These are phyloP conservation scores for Oreohelix idahoensis DNA, from an alignment of 1,140 invertebrate genomes.

Conservation along the genomic window DNA sequence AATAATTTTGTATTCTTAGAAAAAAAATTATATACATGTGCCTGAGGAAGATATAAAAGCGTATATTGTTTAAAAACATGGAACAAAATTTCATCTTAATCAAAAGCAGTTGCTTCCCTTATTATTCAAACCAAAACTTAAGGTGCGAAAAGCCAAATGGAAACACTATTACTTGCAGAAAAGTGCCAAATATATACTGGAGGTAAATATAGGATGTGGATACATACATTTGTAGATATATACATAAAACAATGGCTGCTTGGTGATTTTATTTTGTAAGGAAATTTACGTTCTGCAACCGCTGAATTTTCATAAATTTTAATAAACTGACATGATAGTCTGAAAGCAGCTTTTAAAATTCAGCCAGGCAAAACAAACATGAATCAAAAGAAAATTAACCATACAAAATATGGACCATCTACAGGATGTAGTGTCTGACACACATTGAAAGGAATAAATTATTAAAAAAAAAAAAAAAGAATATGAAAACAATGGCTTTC, in stretches of 20 bases:
- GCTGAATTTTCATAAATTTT: not conserved
- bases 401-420: slow-evolving; percentile 14
- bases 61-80: not conserved
- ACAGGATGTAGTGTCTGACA: not conserved
- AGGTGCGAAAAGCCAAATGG: not conserved
- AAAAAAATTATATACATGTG: no score
- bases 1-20: no score
- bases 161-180: not conserved
- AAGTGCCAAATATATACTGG: not conserved
- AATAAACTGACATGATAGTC: not conserved
- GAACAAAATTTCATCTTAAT: not conserved
- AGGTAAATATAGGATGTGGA: not conserved
- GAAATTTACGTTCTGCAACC: not conserved
- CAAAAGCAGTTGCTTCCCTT: not conserved
- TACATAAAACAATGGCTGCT: not conserved
- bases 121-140: not conserved
- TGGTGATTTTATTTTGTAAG: not conserved
- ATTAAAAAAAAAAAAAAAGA: not conserved
- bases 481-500: not conserved
- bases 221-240: not conserved
- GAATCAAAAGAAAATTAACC: not conserved
- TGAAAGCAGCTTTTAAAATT: slow-evolving; percentile 1
- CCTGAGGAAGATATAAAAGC: not conserved
- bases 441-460: not conserved
- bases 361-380: slow-evolving; percentile 34